Evolutionary conservation across 1,140 invertebrate genomes (phyloP).

Genomic region (Eriosoma lanigerum): DNA sequence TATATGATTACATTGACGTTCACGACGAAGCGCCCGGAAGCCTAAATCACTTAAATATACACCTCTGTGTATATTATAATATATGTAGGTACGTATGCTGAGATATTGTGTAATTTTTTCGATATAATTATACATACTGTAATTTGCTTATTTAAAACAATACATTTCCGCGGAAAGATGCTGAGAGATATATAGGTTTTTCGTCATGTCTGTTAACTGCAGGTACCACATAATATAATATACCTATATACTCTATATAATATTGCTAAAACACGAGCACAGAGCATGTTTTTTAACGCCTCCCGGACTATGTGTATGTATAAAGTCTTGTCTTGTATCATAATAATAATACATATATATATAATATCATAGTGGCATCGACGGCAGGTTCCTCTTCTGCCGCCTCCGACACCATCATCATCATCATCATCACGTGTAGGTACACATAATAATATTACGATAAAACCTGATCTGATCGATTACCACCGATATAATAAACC

Average conservation of each 20-base stretch:
- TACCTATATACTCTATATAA: background rate
- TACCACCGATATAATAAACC: constrained; percentile 36
- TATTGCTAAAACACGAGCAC: constrained; percentile 18
- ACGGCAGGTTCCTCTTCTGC: background rate
- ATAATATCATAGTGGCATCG: background rate
- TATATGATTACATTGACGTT: no score
- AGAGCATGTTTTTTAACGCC: background rate
- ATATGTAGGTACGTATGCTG: no score
- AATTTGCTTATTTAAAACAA: constrained; percentile 17
- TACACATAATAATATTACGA: constrained; percentile 5
- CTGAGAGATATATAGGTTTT: background rate
- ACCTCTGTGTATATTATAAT: no score
- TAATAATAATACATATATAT: background rate
- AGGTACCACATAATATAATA: background rate
- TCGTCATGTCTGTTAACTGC: background rate
- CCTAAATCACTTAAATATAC: no score
- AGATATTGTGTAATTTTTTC: background rate
- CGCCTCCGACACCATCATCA: background rate
- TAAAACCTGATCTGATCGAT: constrained; percentile 51
- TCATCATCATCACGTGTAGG: no score
- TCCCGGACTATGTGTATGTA: constrained; percentile 12
- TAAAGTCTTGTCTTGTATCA: background rate
- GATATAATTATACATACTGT: constrained; percentile 15
- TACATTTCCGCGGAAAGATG: constrained; percentile 7
- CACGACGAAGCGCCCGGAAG: constrained; percentile 7